A percentile compares a stretch with the other conserved stretches of the same genome.
Evolutionary conservation across 2,888 invertebrate species (phyloP).

Genomic region (Caenorhabditis parvicauda): DNA sequence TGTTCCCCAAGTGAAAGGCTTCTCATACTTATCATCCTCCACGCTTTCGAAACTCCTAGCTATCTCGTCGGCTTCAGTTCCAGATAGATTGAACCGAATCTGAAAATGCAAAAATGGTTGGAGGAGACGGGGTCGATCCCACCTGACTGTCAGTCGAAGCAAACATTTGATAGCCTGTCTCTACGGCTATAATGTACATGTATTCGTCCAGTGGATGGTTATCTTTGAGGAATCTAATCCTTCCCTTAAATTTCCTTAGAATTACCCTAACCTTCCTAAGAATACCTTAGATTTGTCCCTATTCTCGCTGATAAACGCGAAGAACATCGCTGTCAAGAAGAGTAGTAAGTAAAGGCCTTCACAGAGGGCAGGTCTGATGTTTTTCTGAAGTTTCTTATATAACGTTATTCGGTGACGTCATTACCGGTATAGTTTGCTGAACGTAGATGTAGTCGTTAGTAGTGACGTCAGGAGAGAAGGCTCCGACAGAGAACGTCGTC

Average conservation of each 20-base stretch:
- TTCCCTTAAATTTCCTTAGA: conserved; percentile 22
- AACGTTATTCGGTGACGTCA: not conserved
- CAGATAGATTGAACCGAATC: conserved; percentile 39
- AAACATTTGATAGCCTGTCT: conserved; percentile 46
- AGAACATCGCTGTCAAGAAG: conserved; percentile 14
- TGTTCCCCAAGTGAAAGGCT: conserved; percentile 40
- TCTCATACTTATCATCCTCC: conserved; percentile 17
- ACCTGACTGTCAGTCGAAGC: conserved; percentile 39
- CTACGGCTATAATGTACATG: conserved; percentile 39
- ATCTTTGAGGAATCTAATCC: conserved; percentile 29
- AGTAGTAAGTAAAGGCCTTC: not conserved
- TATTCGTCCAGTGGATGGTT: conserved; percentile 41
- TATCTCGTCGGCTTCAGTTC: conserved; percentile 30
- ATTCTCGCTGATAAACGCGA: conserved; percentile 13
- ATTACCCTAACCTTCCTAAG: too few species aligned
- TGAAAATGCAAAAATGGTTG: not conserved
- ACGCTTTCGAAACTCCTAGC: conserved; percentile 24
- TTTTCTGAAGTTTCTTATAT: not conserved
- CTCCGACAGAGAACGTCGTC: conserved; percentile 37
- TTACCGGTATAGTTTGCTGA: conserved; percentile 21
- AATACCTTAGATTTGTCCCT: too few species aligned
- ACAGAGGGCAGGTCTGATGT: not conserved
- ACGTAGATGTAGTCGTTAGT: conserved; percentile 32
- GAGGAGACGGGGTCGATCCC: not conserved
- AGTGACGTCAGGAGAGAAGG: conserved; percentile 36